Conservation (phyloP, 2,888 invertebrate species). For the Melikaiella ostensackeni region DNA sequence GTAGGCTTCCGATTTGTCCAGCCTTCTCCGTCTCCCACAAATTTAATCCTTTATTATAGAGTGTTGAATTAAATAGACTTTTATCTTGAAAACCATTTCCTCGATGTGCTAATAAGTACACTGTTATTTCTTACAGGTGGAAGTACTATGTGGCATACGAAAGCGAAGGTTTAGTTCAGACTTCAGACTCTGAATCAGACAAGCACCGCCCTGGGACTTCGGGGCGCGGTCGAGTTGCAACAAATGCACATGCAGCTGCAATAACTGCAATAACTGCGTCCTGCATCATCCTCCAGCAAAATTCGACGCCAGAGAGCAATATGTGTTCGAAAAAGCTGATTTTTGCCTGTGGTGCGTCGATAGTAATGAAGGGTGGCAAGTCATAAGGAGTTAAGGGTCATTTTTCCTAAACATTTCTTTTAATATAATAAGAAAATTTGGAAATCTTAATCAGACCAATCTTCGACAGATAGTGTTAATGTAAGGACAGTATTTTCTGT, state of each 20-base stretch:
- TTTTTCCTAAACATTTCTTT: no score
- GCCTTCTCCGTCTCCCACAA: background rate
- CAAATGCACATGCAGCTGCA: conserved; percentile 54
- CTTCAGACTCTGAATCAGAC: conserved; percentile 39
- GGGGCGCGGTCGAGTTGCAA: conserved; percentile 44
- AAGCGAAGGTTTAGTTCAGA: conserved; percentile 5
- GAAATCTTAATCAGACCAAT: no score
- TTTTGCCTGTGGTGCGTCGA: conserved; percentile 41
- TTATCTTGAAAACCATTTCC: background rate
- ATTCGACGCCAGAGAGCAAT: conserved; percentile 25
- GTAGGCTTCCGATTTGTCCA: background rate
- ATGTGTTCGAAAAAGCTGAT: conserved; percentile 10
- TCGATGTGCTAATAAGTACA: conserved; percentile 24
- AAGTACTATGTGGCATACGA: conserved; percentile 31
- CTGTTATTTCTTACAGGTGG: conserved; percentile 35
- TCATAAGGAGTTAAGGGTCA: no score
- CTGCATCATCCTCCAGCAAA: conserved; percentile 12
- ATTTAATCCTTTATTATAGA: conserved; percentile 3
- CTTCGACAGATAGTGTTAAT: no score
- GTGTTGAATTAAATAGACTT: background rate
- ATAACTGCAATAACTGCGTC: background rate
- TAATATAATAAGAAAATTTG: no score
- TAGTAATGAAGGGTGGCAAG: no score
- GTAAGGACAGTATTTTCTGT: no score
- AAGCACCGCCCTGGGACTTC: conserved; percentile 62